Base-by-base conservation (phyloP, 2,113 vertebrate genomes). In the Antechinus stuartii region DNA sequence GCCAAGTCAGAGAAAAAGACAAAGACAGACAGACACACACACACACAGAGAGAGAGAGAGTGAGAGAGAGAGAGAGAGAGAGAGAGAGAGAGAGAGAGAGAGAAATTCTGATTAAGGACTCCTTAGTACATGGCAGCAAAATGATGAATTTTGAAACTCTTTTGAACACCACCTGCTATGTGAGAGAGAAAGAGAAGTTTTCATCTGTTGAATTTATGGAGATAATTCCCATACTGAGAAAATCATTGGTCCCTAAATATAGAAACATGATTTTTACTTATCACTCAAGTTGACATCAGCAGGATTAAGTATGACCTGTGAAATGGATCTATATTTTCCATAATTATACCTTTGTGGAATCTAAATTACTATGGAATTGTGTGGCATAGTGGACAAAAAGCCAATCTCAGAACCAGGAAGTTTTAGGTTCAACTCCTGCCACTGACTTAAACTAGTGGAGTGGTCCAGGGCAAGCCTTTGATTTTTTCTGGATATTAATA, bases 221-320 rank as follows among this genome's bases (percentile, higher is more conserved):
- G 27, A 68, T 68, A 68, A 68, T 68, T 68, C 30, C 57, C 30
- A 68, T 30, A 68, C 56, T 57, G 27, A 68, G 27, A 68, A 68
- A 68, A 68, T 68, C 35, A 35, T 11, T 14, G 57, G 10, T 68
- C 12, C 27, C 57, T 68, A 35, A 68, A 68, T 68, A 68, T 42
- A 42, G 42, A 42, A 42, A 42, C 42, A 42, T 14, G 2, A 35
- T 35, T 19, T 5, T 24, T 56, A 22, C 2, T 35, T 0, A 50
- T 22, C 19, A 0, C 1, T 2, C 2, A 0, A 1, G 27, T 68
- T 16, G 4, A 6, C 14, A 25, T 2, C 8, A 22, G 2, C 7
- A 26, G 10, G 94, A 8, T 19, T 5, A 26, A 23, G 1, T 11
- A 12, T 3, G 0, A 8, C 12, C 35, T 50, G 2, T 19, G 22